Conservation (phyloP, 1,140 invertebrate genomes). For the Pseudoatta argentina region DNA sequence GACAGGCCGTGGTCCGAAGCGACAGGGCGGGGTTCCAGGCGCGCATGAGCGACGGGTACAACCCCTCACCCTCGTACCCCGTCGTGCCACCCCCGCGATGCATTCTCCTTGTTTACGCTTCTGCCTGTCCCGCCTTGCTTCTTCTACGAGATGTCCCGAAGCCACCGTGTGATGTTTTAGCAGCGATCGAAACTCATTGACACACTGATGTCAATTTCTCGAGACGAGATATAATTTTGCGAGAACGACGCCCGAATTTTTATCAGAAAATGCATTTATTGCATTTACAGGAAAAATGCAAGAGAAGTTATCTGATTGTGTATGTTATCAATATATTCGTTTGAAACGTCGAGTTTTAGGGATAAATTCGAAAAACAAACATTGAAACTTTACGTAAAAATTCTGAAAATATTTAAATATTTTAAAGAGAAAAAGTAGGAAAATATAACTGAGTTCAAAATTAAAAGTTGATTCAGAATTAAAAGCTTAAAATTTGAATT, state of each 20-base stretch:
- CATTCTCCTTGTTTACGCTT: constrained; percentile 81
- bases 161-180: not conserved
- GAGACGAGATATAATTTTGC: not conserved
- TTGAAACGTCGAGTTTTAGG: not conserved
- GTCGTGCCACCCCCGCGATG: constrained; percentile 65
- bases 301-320: not conserved
- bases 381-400: not conserved
- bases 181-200: constrained; percentile 5
- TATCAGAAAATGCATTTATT: not conserved
- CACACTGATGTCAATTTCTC: not conserved
- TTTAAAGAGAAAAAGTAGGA: not conserved
- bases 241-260: not conserved
- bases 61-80: constrained; percentile 69
- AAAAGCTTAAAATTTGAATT: not conserved
- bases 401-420: constrained; percentile 4
- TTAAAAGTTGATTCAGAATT: not conserved
- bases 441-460: not conserved
- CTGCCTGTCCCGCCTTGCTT: constrained; percentile 67
- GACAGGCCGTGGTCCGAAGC: constrained; percentile 73
- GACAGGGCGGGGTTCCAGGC: constrained; percentile 84
- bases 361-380: not conserved
- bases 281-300: not conserved
- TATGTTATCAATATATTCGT: not conserved
- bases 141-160: constrained; percentile 8
- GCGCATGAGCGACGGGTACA: constrained; percentile 79